These are phyloP conservation scores for Heteronetta atricapilla DNA, from an alignment of 2,113 vertebrate species.

Conservation along the genomic window DNA sequence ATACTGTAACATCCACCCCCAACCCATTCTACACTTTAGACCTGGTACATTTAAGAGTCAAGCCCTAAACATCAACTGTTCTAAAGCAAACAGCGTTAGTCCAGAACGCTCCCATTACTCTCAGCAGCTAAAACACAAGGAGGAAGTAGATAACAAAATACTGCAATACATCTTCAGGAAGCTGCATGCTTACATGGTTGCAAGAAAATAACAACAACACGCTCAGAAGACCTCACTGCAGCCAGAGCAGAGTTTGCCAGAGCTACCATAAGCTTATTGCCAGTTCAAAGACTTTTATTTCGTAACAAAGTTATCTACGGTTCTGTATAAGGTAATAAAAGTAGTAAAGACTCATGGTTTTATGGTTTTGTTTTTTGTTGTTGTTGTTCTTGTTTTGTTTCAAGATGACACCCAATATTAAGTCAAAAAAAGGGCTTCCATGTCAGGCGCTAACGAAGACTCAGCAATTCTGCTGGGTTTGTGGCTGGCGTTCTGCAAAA, in stretches of 20 bases:
- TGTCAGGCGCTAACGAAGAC: not conserved
- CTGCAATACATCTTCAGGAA: not conserved
- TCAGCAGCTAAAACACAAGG: not conserved
- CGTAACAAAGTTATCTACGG: not conserved
- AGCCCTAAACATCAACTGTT: not conserved
- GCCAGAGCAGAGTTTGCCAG: not conserved
- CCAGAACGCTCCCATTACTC: not conserved
- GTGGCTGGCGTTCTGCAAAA: not conserved
- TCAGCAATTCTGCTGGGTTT: not conserved
- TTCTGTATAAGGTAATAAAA: not conserved
- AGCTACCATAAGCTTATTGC: not conserved
- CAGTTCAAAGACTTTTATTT: not conserved
- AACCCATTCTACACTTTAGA: not conserved
- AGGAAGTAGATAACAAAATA: not conserved
- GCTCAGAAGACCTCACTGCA: not conserved
- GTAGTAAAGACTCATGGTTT: not conserved
- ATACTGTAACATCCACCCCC: not conserved
- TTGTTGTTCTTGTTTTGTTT: not conserved
- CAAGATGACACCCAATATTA: not conserved
- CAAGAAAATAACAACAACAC: not conserved
- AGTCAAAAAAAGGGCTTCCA: not conserved
- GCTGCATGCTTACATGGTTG: not conserved
- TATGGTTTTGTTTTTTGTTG: not conserved
- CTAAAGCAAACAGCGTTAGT: not conserved
- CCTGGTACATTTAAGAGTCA: not conserved